Conservation (phyloP, 2,888 invertebrate species). For the Leptinotarsa rubiginosa region DNA sequence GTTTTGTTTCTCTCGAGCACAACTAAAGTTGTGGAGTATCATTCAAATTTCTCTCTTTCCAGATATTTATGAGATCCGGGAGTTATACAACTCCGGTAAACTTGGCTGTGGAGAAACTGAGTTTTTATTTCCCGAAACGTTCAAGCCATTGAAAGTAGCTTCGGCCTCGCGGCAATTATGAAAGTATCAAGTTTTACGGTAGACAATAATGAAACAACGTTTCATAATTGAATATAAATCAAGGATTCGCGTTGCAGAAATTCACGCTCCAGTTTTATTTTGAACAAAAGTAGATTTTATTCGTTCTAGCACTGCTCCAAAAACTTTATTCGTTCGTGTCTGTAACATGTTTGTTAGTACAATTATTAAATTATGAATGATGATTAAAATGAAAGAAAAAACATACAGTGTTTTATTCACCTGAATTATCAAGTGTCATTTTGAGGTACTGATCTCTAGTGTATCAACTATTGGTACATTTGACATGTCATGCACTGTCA, state of each 20-base stretch:
- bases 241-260: background rate
- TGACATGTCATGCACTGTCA: no score
- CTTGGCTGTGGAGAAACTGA: constrained; percentile 4
- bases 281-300: background rate
- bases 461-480: no score
- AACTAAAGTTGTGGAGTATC: background rate
- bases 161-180: background rate
- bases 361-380: no score
- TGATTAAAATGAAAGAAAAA: no score
- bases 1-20: constrained; percentile 5
- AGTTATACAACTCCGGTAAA: constrained; percentile 3
- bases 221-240: constrained; percentile 7
- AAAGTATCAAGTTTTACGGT: constrained; percentile 8
- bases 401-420: no score
- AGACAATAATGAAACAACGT: constrained; percentile 3
- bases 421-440: no score
- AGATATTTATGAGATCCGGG: constrained; percentile 11
- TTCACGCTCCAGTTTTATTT: background rate
- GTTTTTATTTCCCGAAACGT: constrained; percentile 7
- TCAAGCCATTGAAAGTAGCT: constrained; percentile 8
- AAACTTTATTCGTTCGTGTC: no score
- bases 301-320: background rate
- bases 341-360: no score
- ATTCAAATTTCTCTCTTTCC: constrained; percentile 9
- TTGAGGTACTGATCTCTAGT: no score